Percentiles rank a stretch among this genome's conserved stretches.
These are phyloP conservation scores for Megaceryle torquata DNA, from an alignment of 2,113 vertebrate genomes.

Conservation along the genomic window DNA sequence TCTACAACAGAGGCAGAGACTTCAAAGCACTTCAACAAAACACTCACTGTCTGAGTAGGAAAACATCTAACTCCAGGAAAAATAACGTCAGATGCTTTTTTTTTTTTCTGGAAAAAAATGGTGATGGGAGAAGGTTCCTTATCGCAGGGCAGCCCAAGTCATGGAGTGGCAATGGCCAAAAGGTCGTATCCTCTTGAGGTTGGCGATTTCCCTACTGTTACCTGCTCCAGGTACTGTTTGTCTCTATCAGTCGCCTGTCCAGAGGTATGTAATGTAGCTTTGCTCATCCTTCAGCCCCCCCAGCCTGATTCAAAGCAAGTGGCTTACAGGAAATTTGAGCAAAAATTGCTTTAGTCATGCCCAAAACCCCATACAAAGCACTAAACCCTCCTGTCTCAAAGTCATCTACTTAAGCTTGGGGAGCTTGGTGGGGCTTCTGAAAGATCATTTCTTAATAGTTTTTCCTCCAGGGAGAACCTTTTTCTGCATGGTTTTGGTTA, in stretches of 20 bases:
- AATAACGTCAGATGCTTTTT: not conserved
- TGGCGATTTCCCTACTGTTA: not conserved
- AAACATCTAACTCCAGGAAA: rapidly evolving
- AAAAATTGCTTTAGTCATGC: not conserved
- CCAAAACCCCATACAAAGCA: not conserved
- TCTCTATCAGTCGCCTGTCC: not conserved
- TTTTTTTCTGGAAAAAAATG: rapidly evolving
- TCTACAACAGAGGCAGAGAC: not conserved
- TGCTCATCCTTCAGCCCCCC: not conserved
- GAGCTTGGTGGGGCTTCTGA: not conserved
- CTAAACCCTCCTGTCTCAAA: not conserved
- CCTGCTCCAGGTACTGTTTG: not conserved
- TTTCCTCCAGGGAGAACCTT: not conserved
- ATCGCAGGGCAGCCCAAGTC: not conserved
- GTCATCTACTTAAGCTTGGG: not conserved
- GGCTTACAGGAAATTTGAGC: not conserved
- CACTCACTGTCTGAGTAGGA: rapidly evolving
- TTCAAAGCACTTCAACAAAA: not conserved
- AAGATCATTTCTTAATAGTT: not conserved
- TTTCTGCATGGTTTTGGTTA: not conserved
- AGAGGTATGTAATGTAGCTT: rapidly evolving
- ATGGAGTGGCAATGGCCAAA: not conserved
- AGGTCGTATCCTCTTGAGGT: rapidly evolving
- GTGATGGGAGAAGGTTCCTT: not conserved
- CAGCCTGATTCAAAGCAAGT: not conserved